These are phyloP conservation scores for Drosophila nannoptera DNA, from an alignment of 1,140 invertebrate species.

Conservation along the genomic window DNA sequence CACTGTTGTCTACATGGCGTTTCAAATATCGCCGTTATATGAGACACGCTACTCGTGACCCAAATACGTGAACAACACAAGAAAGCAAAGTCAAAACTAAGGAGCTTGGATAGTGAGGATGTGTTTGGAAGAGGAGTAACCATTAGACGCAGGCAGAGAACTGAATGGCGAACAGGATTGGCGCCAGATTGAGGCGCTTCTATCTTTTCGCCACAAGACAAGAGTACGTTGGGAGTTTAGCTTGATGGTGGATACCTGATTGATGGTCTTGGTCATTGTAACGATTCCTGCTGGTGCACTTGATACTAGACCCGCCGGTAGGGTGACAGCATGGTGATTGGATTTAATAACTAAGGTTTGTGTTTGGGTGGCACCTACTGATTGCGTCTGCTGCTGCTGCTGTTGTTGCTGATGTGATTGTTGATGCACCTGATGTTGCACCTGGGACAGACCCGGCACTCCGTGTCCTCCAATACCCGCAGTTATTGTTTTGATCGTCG, in stretches of 20 bases:
- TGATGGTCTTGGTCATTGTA: constrained; percentile 79
- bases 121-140: constrained; percentile 12
- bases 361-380: constrained; percentile 79
- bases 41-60: constrained; percentile 26
- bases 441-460: constrained; percentile 54
- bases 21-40: not conserved
- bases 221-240: constrained; percentile 35
- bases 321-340: constrained; percentile 78
- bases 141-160: constrained; percentile 25
- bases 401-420: constrained; percentile 51
- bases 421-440: constrained; percentile 66
- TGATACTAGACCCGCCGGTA: constrained; percentile 79
- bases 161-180: constrained; percentile 5
- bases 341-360: constrained; percentile 79
- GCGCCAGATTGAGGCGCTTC: constrained; percentile 9
- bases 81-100: constrained; percentile 21
- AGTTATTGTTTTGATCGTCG: constrained; percentile 80
- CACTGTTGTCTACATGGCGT: constrained; percentile 10
- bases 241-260: constrained; percentile 75
- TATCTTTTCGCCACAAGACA: constrained; percentile 34
- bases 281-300: constrained; percentile 79
- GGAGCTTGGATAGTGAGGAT: constrained; percentile 6
- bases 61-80: constrained; percentile 3
- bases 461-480: constrained; percentile 72
- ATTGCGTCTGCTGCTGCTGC: constrained; percentile 69